A percentile compares a stretch with the other conserved stretches of the same genome.
These are phyloP conservation scores for Struthidea cinerea DNA, from an alignment of 2,113 vertebrate genomes.

Conservation along the genomic window DNA sequence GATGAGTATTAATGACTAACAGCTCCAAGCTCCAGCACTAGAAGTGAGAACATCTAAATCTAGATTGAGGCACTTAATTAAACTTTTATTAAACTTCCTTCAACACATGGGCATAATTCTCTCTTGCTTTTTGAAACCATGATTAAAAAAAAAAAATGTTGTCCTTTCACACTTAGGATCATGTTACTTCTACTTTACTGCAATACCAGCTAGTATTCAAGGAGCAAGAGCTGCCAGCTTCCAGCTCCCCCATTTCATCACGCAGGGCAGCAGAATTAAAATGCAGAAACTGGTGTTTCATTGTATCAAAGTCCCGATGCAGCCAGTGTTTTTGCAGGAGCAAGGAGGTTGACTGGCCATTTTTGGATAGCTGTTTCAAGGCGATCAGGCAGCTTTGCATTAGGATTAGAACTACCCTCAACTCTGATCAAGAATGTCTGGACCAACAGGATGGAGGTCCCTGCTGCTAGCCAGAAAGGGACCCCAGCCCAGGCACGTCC, in stretches of 20 bases:
- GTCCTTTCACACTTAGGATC: not conserved
- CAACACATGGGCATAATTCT: not conserved
- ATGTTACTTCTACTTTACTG: not conserved
- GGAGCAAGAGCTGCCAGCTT: not conserved
- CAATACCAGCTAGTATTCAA: not conserved
- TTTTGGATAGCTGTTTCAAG: not conserved
- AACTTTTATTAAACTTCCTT: slow-evolving; percentile 27
- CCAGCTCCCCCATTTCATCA: not conserved
- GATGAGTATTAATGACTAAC: slow-evolving; percentile 64
- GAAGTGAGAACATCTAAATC: slow-evolving; percentile 35
- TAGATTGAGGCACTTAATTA: slow-evolving; percentile 41
- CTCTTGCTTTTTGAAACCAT: not conserved
- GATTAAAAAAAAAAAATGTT: not conserved
- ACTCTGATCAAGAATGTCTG: not conserved
- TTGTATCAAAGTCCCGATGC: not conserved
- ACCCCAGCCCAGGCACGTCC: not conserved
- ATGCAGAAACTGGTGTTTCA: not conserved
- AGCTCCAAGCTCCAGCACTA: slow-evolving; percentile 4
- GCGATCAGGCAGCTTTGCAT: not conserved
- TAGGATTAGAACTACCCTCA: not conserved
- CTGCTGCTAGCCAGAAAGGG: not conserved
- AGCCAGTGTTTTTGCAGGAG: not conserved
- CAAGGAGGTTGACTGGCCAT: not conserved
- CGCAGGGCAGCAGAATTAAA: not conserved
- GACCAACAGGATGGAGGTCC: not conserved